These are phyloP conservation scores for Coleophora deauratella DNA, from an alignment of 2,888 invertebrate genomes.

Conservation along the genomic window DNA sequence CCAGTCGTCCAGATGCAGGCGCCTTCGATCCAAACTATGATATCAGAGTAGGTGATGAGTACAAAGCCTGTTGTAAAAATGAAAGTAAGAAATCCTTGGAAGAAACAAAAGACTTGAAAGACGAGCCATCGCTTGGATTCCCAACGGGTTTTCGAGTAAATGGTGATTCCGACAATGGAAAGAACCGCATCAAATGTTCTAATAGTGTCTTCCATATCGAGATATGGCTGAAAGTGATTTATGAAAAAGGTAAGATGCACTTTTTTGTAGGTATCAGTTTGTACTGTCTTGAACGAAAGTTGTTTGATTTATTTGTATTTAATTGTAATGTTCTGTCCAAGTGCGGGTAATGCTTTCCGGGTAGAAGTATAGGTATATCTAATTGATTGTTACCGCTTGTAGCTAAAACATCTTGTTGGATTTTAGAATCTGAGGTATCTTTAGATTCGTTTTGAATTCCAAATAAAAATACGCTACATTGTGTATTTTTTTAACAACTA, in stretches of 20 bases:
- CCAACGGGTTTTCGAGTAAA: slow-evolving; percentile 44
- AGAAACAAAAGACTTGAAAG: slow-evolving; percentile 43
- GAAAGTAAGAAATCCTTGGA: slow-evolving; percentile 41
- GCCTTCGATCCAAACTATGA: slow-evolving; percentile 47
- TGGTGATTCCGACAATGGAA: slow-evolving; percentile 43
- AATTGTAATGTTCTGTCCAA: not conserved
- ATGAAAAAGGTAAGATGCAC: slow-evolving; percentile 16
- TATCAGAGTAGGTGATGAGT: slow-evolving; percentile 27
- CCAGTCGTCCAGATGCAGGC: slow-evolving; percentile 62
- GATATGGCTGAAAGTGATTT: slow-evolving; percentile 17
- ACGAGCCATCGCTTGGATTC: slow-evolving; percentile 37
- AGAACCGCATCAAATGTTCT: slow-evolving; percentile 41
- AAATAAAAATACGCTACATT: too few relatives aligned
- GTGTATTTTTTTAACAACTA: too few relatives aligned
- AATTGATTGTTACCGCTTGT: too few relatives aligned
- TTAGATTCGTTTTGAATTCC: too few relatives aligned
- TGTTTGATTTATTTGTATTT: not conserved
- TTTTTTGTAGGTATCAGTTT: slow-evolving; percentile 21
- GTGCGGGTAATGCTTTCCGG: not conserved
- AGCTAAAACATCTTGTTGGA: too few relatives aligned
- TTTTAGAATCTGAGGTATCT: too few relatives aligned
- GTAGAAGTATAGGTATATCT: not conserved
- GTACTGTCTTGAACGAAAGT: slow-evolving; percentile 18
- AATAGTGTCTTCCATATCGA: slow-evolving; percentile 45
- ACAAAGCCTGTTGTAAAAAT: slow-evolving; percentile 51